These are phyloP conservation scores for Aplysina aerophoba DNA, from an alignment of 37 sponge, comb jelly and placozoan genomes.

Conservation along the genomic window DNA sequence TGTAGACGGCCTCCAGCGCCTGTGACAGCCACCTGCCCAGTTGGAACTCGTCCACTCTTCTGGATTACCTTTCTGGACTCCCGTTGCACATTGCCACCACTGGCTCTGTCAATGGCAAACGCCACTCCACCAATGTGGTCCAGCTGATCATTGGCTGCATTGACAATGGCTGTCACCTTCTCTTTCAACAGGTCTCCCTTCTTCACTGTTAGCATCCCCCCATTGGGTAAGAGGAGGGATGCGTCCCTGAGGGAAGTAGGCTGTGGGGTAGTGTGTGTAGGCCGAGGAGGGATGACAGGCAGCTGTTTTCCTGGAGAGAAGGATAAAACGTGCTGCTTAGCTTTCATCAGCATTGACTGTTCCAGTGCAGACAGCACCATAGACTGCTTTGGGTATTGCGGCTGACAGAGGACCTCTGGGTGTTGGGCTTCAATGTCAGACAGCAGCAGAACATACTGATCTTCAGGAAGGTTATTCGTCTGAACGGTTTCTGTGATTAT, in stretches of 20 bases:
- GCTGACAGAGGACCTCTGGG: background rate
- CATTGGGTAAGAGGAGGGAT: background rate
- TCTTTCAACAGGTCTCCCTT: constrained; percentile 60
- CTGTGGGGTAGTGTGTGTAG: background rate
- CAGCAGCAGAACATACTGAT: background rate
- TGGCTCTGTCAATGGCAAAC: constrained; percentile 56
- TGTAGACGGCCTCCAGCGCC: constrained; percentile 59
- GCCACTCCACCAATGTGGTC: constrained; percentile 75
- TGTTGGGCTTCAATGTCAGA: background rate
- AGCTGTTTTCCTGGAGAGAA: background rate
- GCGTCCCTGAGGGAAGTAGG: background rate
- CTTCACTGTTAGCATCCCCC: constrained; percentile 56
- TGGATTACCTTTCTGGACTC: constrained; percentile 16
- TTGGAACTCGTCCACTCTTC: constrained; percentile 20
- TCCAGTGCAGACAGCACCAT: background rate
- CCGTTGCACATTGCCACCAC: constrained; percentile 49
- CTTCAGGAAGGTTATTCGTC: background rate
- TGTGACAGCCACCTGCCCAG: constrained; percentile 56
- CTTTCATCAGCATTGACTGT: background rate
- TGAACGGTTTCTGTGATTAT: background rate
- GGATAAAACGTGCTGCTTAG: background rate
- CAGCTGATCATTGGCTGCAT: constrained; percentile 71
- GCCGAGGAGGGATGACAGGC: background rate
- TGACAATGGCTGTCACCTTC: constrained; percentile 65
- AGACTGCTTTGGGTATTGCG: background rate